Base-by-base conservation (phyloP, 23 tunicate genomes). In the Ascidia mentula region DNA sequence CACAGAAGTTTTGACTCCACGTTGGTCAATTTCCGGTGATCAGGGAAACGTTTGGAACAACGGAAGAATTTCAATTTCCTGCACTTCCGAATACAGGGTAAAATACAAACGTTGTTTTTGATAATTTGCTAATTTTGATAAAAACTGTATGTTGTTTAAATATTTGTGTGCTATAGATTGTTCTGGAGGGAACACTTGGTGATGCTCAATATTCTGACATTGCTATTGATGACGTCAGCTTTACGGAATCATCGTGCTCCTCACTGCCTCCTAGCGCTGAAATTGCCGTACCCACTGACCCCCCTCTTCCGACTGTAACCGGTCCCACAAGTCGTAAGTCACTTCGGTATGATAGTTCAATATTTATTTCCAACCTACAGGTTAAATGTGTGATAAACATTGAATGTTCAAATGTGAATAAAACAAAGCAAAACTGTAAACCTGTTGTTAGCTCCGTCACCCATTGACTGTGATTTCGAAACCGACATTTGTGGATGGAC, bases 141-240 rank as follows among this genome's bases (percentile, higher is more conserved):
- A 6, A 60, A 69, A n/a, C 38, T 0, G 30, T 69, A 32, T 12
- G 60, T 46, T 59, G 36, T 77, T 77, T n/a, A 30, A 60, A 9
- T 42, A 42, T 5, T 53, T 53, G 13, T 53, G 53, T 42, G 13
- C 24, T 53, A 53, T 72, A 88, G 92, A 77, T 88, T 26, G 59
- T 88, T 12, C 76, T 88, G 13, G 92, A 88, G 75, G 82, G 80
- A 31, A 80, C 32, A 72, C 38, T 83, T 17, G 94, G 94, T 6
- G 46, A 31, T 71, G 80, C 82, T 65, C 22, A 35, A n/a, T 77
- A 78, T 59, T 73, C 85, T 20, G 88, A 89, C 39, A 78, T 89
- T 26, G 84, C 94, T 1, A 83, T 89, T 72, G 94, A 89, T 79
- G 94, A 89, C 78, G 71, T 89, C 30, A 83, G 83, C 26, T 89